These are phyloP conservation scores for Chirona hameri DNA, from an alignment of 2,888 invertebrate genomes.

Conservation along the genomic window DNA sequence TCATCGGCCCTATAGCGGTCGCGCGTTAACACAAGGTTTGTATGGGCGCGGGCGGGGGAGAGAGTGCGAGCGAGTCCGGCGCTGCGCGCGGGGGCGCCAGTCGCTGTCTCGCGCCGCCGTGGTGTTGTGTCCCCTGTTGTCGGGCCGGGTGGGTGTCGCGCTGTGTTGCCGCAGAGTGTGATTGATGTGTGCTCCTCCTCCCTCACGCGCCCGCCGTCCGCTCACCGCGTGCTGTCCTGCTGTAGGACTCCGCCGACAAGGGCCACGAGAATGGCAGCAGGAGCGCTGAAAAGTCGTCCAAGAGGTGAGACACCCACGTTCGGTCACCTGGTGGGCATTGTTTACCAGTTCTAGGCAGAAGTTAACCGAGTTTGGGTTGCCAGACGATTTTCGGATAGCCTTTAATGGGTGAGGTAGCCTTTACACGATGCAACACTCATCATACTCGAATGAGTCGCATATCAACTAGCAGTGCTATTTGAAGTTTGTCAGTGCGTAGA, in stretches of 20 bases:
- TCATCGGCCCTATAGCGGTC: constrained; percentile 42
- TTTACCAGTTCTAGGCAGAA: too few species aligned
- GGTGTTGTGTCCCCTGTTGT: not conserved
- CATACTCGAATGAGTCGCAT: too few species aligned
- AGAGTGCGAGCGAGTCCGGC: constrained; percentile 42
- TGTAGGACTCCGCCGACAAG: constrained; percentile 38
- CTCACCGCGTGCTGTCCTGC: not conserved
- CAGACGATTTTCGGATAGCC: too few species aligned
- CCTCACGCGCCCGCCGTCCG: not conserved
- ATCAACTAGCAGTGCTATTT: too few species aligned
- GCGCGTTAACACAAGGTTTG: constrained; percentile 43
- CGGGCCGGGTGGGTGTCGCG: not conserved
- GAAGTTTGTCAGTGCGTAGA: too few species aligned
- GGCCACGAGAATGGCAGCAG: constrained; percentile 43
- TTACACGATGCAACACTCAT: too few species aligned
- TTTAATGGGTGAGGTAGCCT: too few species aligned
- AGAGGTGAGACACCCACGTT: constrained; percentile 37
- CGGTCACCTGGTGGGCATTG: too few species aligned
- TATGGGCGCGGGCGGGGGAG: constrained; percentile 40
- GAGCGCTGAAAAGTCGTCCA: constrained; percentile 40
- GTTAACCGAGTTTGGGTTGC: too few species aligned
- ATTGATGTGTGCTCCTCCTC: not conserved
- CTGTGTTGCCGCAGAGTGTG: too few species aligned
- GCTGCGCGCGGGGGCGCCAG: not conserved
- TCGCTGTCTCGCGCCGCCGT: not conserved